A percentile compares a stretch with the other conserved stretches of the same genome.
Evolutionary conservation across 2,113 vertebrate genomes (phyloP).

Genomic region (Brachyistius frenatus): DNA sequence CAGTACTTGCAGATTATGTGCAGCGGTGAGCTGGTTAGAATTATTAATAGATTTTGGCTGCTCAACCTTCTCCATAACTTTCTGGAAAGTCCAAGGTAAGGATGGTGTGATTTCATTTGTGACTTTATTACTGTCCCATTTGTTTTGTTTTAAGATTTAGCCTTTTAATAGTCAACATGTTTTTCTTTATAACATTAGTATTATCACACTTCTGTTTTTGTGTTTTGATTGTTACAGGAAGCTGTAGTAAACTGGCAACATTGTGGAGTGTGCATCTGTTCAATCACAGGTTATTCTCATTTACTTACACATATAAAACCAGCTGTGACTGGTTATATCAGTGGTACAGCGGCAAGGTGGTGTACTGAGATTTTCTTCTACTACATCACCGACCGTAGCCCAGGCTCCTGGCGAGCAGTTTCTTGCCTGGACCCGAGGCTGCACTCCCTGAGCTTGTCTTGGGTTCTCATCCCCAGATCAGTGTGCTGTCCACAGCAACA

Average conservation of each 20-base stretch:
- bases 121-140: constrained; percentile 12
- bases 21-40: constrained; percentile 62
- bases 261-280: too few relatives aligned
- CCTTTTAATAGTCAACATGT: background rate
- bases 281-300: background rate
- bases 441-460: constrained; percentile 10
- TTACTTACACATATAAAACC: background rate
- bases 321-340: background rate
- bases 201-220: background rate
- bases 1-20: constrained; percentile 73
- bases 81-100: constrained; percentile 45
- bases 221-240: background rate
- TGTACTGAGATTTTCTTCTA: constrained; percentile 11
- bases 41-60: constrained; percentile 77
- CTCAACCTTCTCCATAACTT: constrained; percentile 59
- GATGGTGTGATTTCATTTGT: constrained; percentile 27
- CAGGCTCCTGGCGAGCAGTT: background rate
- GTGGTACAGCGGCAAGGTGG: background rate
- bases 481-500: constrained; percentile 45
- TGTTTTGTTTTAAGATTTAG: background rate
- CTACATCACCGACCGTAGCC: background rate
- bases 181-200: background rate
- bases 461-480: constrained; percentile 47
- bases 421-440: background rate
- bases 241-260: background rate